Evolutionary conservation across 2,888 invertebrate species (phyloP).

Genomic region (Clanis bilineata): DNA sequence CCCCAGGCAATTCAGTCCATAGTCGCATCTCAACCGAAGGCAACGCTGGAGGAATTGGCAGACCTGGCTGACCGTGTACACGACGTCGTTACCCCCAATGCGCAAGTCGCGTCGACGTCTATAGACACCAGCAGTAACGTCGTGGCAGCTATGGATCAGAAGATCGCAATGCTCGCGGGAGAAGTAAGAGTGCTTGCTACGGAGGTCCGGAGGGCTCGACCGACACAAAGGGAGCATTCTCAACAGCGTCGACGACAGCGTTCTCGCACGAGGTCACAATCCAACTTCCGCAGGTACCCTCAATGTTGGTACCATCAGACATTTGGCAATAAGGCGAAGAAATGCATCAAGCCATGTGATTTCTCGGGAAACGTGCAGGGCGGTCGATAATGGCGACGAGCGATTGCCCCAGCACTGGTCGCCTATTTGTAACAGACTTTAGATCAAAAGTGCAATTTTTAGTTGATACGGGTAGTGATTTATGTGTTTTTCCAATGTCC

Average conservation of each 20-base stretch:
- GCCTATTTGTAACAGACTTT: not conserved
- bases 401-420: constrained; percentile 3
- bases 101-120: constrained; percentile 17
- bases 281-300: not conserved
- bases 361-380: constrained; percentile 6
- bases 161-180: not conserved
- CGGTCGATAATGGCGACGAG: constrained; percentile 12
- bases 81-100: constrained; percentile 20
- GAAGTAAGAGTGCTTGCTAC: not conserved
- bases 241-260: not conserved
- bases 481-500: too few species aligned
- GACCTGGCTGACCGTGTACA: constrained; percentile 25
- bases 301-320: constrained; percentile 6
- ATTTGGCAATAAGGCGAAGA: not conserved
- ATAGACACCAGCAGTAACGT: not conserved
- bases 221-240: not conserved
- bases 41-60: constrained; percentile 20
- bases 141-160: not conserved
- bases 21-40: constrained; percentile 22
- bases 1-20: constrained; percentile 16
- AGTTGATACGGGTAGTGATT: too few species aligned
- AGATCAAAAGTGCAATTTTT: constrained; percentile 22
- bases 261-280: not conserved
- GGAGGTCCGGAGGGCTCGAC: not conserved
- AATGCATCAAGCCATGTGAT: not conserved